Evolutionary conservation across 2,113 vertebrate genomes (phyloP), one percentile per base, ranked within the genome.

Genomic region (Larimichthys polyactis): DNA sequence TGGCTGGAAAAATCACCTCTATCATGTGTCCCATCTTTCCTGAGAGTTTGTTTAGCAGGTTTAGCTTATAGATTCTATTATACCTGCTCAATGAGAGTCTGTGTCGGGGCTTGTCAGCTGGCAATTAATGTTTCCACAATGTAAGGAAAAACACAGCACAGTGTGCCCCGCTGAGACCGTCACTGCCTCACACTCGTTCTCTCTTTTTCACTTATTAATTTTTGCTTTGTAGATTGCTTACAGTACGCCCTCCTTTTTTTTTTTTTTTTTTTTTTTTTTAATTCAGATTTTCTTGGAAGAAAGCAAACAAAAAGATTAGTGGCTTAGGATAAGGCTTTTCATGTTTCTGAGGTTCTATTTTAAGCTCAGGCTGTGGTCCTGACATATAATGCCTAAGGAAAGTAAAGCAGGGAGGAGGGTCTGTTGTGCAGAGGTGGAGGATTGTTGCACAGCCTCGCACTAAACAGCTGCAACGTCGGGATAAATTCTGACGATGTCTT

Each of bases 91-190:
- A 75, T 79, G 77, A 72, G 83, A 78, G 83, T 84, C 69, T 89
- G 74, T 88, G 81, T 90, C 46, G 54, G 65, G 91, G 65, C 85
- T 88, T 89, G 89, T 91, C 84, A 82, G 29, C 66, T 75, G 48
- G 80, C 64, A 81, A 79, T 87, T 78, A 78, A 88, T 89, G 76
- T 92, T 90, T 88, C 83, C 83, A 87, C 76, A 85, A 81, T 85
- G 63, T 77, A 86, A 80, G 76, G 64, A 87, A 78, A 84, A 84
- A 82, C 64, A 68, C 63, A 71, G 59, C 19, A 43, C 48, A 15
- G 58, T 58, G 62, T 62, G 63, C 66, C 65, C 75, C 71, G 48
- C 75, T 64, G 78, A 71, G 78, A 54, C 69, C 0, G 24, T 58
- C 67, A 24, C 51, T 71, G 57, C 73, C 67, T 14, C 16, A 4